Conservation (phyloP, 2,888 invertebrate genomes). For the Nephrotoma appendiculata region DNA sequence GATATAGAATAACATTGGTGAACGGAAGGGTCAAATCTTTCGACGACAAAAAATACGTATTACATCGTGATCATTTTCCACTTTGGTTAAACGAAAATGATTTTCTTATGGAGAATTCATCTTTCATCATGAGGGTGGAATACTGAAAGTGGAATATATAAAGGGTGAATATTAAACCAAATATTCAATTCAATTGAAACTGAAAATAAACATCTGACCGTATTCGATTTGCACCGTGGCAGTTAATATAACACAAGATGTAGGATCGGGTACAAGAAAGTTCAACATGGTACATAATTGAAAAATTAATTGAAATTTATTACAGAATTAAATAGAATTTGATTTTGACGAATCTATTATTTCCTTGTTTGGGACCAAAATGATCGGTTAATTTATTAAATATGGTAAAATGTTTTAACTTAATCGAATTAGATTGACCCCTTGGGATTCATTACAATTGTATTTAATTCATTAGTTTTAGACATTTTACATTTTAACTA, state of each 20-base stretch:
- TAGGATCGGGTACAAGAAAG: neutral
- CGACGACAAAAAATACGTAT: neutral
- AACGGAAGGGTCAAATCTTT: neutral
- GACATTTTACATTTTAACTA: neutral
- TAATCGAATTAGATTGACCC: neutral
- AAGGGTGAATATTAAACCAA: neutral
- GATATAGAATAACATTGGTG: neutral
- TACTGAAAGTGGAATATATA: neutral
- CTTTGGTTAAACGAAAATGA: neutral
- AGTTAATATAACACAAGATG: too few species aligned
- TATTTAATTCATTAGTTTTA: neutral
- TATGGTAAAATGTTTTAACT: neutral
- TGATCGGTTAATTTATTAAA: neutral
- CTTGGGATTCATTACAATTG: neutral
- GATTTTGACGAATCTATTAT: neutral
- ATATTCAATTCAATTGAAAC: neutral
- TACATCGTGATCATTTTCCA: neutral
- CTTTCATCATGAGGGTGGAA: neutral
- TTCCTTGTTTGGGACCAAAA: neutral
- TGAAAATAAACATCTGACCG: neutral
- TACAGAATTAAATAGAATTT: neutral
- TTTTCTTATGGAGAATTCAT: neutral
- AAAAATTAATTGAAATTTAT: neutral
- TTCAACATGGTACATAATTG: neutral
- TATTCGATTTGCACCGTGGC: neutral